Base-by-base conservation (phyloP, 2,797 vertebrate species). In the Emydoidea blandingii region DNA sequence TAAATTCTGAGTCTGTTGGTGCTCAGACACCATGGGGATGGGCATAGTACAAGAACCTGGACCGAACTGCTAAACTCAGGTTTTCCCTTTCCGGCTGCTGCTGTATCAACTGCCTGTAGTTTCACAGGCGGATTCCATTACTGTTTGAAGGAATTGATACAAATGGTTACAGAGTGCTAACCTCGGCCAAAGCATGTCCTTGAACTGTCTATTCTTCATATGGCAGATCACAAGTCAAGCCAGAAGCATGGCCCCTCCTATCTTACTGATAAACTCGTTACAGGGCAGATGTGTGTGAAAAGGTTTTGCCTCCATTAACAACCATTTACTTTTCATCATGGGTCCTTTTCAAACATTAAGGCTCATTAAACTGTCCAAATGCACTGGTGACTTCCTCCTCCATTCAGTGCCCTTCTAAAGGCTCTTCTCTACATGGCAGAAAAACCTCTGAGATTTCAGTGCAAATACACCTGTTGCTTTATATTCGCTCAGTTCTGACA, bases 401-500 rank as follows among this genome's bases (percentile, higher is more conserved):
- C 37, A 92, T 47, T 49, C 90, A 85, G 92, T 56, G 37, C 95
- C 25, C 89, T 76, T 76, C 41, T 27, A 76, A 76, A 44, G 41
- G 11, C 72, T 76, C 25, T 57, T 50, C 62, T 74, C 0, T 78
- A 21, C 1, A 2, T 3, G 52, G 93, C 84, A 53, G 89, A 94
- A 81, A 76, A 78, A 52, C 84, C 82, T 89, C 82, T 56, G 52
- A 49, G 57, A 37, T 10, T 57, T 82, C 34, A 0, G 15, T 79
- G 89, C 50, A 93, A 41, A 85, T 1, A 49, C 59, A 29, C 27
- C 9, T 27, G 31, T 76, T 79, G 47, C 85, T 79, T 80, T 68
- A 47, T 0, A 11, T 14, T 34, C 44, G 1, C 50, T 3, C 76
- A 1, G 49, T 12, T 86, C 81, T 87, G 68, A 54, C 0, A 0